Evolutionary conservation across 2,888 invertebrate species (phyloP), one percentile per base, ranked within the genome.

Genomic region (Phortica magna): DNA sequence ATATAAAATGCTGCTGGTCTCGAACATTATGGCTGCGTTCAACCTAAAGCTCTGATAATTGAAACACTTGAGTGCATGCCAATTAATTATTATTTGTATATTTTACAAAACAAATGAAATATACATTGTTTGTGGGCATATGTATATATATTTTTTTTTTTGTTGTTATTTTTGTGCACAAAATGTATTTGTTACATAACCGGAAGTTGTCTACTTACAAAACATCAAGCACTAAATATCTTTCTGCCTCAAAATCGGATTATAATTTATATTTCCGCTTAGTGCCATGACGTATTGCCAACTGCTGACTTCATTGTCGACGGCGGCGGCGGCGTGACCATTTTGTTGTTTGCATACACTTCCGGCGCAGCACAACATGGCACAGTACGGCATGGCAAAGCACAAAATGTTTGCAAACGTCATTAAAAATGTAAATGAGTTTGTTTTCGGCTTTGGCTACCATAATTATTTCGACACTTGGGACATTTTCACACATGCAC

Each of bases 361-460:
- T 67, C 67, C 67, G 67, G n/a, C n/a, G 67, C 48, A 67, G 10
- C 39, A 42, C 39, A 67, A 31, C 67, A 42, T n/a, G 41, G 41
- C 39, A 6, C 42, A 67, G 31, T 31, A 31, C 48, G 7, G 48
- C 48, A 1, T 7, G 7, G 48, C 9, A 31, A 42, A 64, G 43
- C 73, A 39, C 59, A 70, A 79, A 75, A 75, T 81, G 82, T 84
- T 85, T 82, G 74, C 80, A 81, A 83, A 88, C 86, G 83, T 81
- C 86, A 87, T 87, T 86, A 88, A 84, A 85, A 87, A 88, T 87
- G 88, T 80, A 87, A 88, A 87, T 88, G 81, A 83, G 83, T 83
- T 84, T 86, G 83, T 83, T 85, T 81, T 84, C 41, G 9, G 57
- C 41, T 39, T 65, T 31, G 70, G 65, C 79, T 76, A 55, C 59